Evolutionary conservation across 2,113 vertebrate genomes (phyloP), one percentile per base, ranked within the genome.

Genomic region (Mobula birostris): DNA sequence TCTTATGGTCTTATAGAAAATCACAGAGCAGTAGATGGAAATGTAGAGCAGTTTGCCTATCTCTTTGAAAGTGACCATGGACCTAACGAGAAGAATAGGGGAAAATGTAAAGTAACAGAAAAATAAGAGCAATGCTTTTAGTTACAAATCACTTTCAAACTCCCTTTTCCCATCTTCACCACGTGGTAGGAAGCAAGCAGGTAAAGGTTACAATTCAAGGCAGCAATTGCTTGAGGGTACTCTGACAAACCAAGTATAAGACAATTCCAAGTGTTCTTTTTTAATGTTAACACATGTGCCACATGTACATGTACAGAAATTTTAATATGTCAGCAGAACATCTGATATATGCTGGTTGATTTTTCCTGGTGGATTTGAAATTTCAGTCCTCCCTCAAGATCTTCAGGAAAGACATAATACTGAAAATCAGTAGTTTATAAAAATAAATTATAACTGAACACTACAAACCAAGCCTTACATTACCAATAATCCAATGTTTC

Each of bases 251-350:
- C 82, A 85, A 58, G 27, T 27, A 8, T 85, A 85, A 85, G 82
- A 19, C 40, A 85, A 85, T 58, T 56, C 48, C 82, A 58, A 2
- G 40, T 85, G 21, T 85, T 56, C 19, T 56, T 85, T 56, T 85
- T 85, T 58, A 85, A 56, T 85, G 27, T 58, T 85, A 58, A 85
- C 82, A 85, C 27, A 85, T 85, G 82, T 85, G 82, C 21, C 70
- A 74, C 24, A 74, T 85, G 15, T 27, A 74, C 24, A 74, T 85
- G 15, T 27, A 58, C 40, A 85, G 19, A 83, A 56, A 24, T 85
- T 24, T 11, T 56, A 79, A 85, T 56, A 83, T 24, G 2, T 48
- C 48, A 85, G 21, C 21, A 58, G 40, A 85, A 58, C 48, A 58
- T 85, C 48, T 56, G 12, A 85, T 15, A 80, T 24, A 83, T 56